Percentiles rank a stretch among this genome's conserved stretches.
Conservation (phyloP, 2,797 vertebrate species). For the Enteromius anoplus region DNA sequence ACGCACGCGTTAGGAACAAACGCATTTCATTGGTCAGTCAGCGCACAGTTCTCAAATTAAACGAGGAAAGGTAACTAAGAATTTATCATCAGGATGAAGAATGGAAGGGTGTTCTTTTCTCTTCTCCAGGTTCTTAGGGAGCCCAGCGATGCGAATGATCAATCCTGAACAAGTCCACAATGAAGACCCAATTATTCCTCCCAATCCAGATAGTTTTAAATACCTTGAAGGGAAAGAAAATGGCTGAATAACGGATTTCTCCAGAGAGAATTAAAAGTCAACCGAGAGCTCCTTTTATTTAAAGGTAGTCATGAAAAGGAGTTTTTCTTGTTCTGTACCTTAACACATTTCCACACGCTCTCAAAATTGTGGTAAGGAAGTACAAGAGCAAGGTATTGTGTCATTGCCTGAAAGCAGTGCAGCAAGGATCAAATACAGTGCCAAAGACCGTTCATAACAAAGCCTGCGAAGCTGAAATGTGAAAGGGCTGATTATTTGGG, state of each 20-base stretch:
- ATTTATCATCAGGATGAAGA: conserved; percentile 74
- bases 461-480: neutral
- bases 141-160: conserved; percentile 68
- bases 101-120: conserved; percentile 58
- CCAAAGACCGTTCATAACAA: conserved; percentile 15
- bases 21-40: conserved; percentile 90
- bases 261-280: conserved; percentile 70
- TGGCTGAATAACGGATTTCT: conserved; percentile 67
- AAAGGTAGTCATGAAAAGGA: conserved; percentile 44
- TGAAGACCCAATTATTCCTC: conserved; percentile 69
- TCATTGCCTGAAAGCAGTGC: neutral
- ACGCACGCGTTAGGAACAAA: conserved; percentile 95
- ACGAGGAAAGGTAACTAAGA: conserved; percentile 79
- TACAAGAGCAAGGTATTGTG: conserved; percentile 1
- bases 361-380: conserved; percentile 11
- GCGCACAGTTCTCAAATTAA: conserved; percentile 83
- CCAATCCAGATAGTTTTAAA: conserved; percentile 66
- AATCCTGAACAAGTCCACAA: conserved; percentile 70
- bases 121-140: conserved; percentile 64
- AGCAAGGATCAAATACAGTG: conserved; percentile 19
- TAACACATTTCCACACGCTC: conserved; percentile 1
- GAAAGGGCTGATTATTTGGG: conserved; percentile 12
- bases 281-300: conserved; percentile 66
- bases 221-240: conserved; percentile 67
- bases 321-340: conserved; percentile 27